Evolutionary conservation across 2,113 vertebrate species (phyloP).

Genomic region (Rhodinocichla rosea): DNA sequence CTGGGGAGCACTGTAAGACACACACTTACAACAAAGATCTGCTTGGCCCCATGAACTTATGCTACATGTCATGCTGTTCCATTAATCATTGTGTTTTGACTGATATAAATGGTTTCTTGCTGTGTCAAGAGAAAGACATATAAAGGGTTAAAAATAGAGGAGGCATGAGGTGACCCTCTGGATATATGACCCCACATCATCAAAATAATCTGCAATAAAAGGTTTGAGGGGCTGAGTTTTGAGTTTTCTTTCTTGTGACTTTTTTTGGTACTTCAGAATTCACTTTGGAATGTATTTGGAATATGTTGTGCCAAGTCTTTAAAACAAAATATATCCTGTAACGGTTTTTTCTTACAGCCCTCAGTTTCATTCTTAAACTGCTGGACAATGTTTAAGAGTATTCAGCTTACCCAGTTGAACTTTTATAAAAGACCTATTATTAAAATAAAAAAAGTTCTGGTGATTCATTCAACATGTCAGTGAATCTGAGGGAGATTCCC

Average conservation of each 20-base stretch:
- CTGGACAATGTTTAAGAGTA: not conserved
- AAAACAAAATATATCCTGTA: conserved; percentile 21
- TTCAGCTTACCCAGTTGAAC: not conserved
- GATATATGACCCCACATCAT: not conserved
- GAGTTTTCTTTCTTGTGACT: not conserved
- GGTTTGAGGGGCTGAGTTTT: not conserved
- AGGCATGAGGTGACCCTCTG: not conserved
- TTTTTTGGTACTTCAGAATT: not conserved
- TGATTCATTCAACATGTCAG: conserved; percentile 7
- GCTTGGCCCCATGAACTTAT: not conserved
- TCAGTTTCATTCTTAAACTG: not conserved
- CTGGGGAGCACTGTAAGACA: conserved; percentile 5
- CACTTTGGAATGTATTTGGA: not conserved
- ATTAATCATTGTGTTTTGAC: not conserved
- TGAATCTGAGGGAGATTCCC: conserved; percentile 6
- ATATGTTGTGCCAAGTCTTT: not conserved
- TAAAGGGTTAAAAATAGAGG: conserved; percentile 6
- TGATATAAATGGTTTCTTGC: not conserved
- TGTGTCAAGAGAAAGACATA: not conserved
- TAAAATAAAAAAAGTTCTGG: not conserved
- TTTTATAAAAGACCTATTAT: not conserved
- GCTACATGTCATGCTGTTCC: conserved; percentile 1
- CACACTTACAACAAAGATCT: not conserved
- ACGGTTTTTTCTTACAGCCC: not conserved
- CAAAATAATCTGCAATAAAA: not conserved